These are phyloP conservation scores for Isichthys henryi DNA, from an alignment of 2,113 vertebrate species.

Conservation along the genomic window DNA sequence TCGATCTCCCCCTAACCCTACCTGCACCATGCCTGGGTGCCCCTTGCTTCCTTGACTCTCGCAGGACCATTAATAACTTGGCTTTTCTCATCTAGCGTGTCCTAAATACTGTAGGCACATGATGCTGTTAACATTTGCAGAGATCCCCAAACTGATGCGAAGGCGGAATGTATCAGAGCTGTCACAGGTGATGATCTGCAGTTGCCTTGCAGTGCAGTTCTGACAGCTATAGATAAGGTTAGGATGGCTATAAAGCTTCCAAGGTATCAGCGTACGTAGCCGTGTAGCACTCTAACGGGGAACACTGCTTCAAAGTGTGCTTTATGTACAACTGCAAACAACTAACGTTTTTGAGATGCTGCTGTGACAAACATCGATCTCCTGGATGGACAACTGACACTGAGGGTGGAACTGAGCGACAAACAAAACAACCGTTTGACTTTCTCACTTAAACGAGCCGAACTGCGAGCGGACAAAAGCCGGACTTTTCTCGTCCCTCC, in stretches of 20 bases:
- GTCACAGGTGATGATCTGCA: not conserved
- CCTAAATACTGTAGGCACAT: constrained; percentile 41
- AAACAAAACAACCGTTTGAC: not conserved
- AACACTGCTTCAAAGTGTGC: not conserved
- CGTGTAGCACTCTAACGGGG: not conserved
- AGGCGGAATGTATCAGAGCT: not conserved
- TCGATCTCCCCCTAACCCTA: not conserved
- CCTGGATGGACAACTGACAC: not conserved
- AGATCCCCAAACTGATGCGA: not conserved
- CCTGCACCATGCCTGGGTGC: not conserved
- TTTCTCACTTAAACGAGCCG: not conserved
- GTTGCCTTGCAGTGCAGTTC: not conserved
- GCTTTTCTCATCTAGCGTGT: constrained; percentile 24
- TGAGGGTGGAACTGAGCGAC: not conserved
- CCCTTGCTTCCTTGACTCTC: constrained; percentile 36
- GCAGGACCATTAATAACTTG: constrained; percentile 38
- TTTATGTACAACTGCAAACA: not conserved
- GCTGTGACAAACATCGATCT: not conserved
- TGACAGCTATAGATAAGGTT: not conserved
- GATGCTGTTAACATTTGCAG: constrained; percentile 19
- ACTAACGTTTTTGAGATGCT: not conserved
- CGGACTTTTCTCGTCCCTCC: not conserved
- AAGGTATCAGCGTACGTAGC: not conserved
- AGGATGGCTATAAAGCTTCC: not conserved
- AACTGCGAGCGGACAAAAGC: not conserved